Base-by-base conservation (phyloP, 2,113 vertebrate genomes). In the Hylia prasina region DNA sequence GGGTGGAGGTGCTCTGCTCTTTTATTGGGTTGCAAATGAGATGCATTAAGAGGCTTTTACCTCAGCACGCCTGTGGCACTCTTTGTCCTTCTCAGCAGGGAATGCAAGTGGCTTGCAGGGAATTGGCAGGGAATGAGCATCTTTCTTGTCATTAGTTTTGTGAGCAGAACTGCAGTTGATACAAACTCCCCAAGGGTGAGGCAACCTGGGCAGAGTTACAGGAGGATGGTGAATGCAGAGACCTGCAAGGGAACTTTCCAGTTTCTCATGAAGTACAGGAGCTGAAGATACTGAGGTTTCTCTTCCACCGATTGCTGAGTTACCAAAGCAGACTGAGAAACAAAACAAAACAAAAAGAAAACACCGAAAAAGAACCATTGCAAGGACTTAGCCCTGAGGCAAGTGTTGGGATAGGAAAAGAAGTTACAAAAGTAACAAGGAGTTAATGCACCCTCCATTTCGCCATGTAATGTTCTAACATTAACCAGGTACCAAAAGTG, bases 401-500 rank as follows among this genome's bases (percentile, higher is more conserved):
- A 63, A 70, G 31, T 8, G 31, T 10, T 66, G 73, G 77, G 66
- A 82, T 18, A 27, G 15, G 77, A 82, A 87, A 93, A 93, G 83
- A 65, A 86, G 48, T 31, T 87, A 65, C 61, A 80, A 72, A 91
- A 87, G 79, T 40, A 92, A 72, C 44, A 84, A 65, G 86, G 77
- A 69, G 61, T 63, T 50, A 56, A 63, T 48, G 64, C 69, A 54
- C n/a, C 58, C 77, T 66, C 79, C 28, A 25, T 97, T 97, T 96
- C 81, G 73, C 87, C 92, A 60, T 13, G 77, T 60, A 82, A 61
- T 37, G 19, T 81, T 97, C 70, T 96, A 90, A 83, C 93, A 95
- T 90, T 89, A 97, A 84, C 93, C 71, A n/a, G 33, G 82, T 63
- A 95, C 95, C 25, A 88, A 95, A 96, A 95, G n/a, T 1, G 6